phyloP scores from a whole-genome alignment of 2,113 vertebrate species.

The Tragulus kanchil region DNA sequence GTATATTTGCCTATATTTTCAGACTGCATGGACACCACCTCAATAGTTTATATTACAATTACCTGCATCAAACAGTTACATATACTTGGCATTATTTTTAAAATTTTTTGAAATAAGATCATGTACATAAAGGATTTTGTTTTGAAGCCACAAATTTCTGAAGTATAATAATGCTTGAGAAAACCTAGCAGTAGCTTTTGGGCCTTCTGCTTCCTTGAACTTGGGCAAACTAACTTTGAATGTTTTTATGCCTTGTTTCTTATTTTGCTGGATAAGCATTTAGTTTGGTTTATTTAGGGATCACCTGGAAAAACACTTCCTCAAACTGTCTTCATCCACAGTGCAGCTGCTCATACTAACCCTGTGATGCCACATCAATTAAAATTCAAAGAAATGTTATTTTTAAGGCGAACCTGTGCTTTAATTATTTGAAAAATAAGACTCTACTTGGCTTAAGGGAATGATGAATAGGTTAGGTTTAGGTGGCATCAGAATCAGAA shows the following conservation, averaged over 20 bases:
- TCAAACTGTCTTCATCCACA: constrained; percentile 43
- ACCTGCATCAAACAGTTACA: neutral
- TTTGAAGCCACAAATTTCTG: constrained; percentile 45
- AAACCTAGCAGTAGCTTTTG: constrained; percentile 56
- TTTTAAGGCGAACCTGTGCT: constrained; percentile 74
- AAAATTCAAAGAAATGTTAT: constrained; percentile 61
- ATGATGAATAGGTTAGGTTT: constrained; percentile 23
- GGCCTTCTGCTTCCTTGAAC: constrained; percentile 48
- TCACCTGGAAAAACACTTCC: constrained; percentile 60
- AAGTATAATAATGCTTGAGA: constrained; percentile 53
- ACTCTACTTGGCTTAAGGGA: constrained; percentile 68
- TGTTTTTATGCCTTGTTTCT: constrained; percentile 55
- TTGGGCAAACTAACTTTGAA: constrained; percentile 18
- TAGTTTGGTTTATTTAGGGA: constrained; percentile 65
- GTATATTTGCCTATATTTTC: neutral
- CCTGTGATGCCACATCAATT: constrained; percentile 86
- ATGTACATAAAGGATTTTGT: constrained; percentile 41
- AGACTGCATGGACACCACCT: neutral
- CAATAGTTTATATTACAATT: neutral
- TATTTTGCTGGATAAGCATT: constrained; percentile 45
- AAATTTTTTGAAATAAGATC: constrained; percentile 19
- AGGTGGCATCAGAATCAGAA: constrained; percentile 85
- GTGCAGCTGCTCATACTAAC: constrained; percentile 84
- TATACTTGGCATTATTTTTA: neutral
- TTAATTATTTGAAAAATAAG: constrained; percentile 60